Base-by-base conservation (phyloP, 2,888 invertebrate genomes). In the Noctua pronuba region DNA sequence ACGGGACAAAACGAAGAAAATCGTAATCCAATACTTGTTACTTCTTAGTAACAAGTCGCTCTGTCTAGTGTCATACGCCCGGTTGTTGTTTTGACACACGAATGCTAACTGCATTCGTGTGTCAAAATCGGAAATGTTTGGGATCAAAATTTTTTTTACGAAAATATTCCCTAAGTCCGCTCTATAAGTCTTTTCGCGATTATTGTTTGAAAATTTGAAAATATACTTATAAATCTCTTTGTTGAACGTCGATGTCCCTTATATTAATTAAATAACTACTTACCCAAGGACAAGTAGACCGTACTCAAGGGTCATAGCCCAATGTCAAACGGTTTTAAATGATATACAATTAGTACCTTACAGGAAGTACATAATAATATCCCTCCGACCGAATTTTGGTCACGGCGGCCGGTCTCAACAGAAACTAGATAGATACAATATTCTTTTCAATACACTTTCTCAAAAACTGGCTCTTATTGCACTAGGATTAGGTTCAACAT, bases 291-390 rank as follows among this genome's bases (percentile, higher is more conserved):
- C 24, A 64, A 64, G n/a, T 65, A 65, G n/a, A n/a, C 65, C 18
- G 38, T 65, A 16, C 16, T 28, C 18, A 28, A 65, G 41, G 65
- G n/a, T 18, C 16, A 41, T 28, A 16, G 41, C 18, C 41, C 65
- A n/a, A n/a, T 28, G 41, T 3, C 65, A 65, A 65, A 65, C 41
- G 13, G n/a, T 65, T 18, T 65, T 8, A 18, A 65, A 65, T 65
- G 3, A 65, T 16, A 65, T 28, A 44, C 18, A 28, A 41, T 65
- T 65, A 65, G 41, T 65, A 18, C 5, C 41, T 65, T 41, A 41
- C 41, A 65, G 41, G 41, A 65, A 65, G 65, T 65, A n/a, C 41
- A 28, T 65, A 65, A 41, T 65, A 41, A 65, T 65, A 65, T 41
- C 65, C 4, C 28, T 4, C 4, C n/a, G 4, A 18, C 65, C 41